Conservation (phyloP, 2,113 vertebrate species). For the Semnopithecus entellus region DNA sequence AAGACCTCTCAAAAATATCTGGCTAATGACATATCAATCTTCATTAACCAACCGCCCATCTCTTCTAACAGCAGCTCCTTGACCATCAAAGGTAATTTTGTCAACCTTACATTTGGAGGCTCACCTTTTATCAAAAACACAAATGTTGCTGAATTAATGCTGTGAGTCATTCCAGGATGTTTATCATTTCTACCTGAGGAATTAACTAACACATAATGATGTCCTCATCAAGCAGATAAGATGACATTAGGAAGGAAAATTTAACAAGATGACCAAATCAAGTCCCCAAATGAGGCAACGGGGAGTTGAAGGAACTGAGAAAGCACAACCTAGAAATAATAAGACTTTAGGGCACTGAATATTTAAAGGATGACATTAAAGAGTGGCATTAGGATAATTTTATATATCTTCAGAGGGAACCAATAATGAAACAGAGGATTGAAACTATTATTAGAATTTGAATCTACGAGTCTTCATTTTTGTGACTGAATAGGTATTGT, state of each 20-base stretch:
- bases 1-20: background rate
- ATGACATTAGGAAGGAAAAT: background rate
- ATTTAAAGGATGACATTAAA: background rate
- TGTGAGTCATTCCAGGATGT: background rate
- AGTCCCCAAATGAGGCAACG: background rate
- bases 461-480: background rate
- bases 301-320: background rate
- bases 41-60: background rate
- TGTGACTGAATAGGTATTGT: background rate
- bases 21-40: background rate
- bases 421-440: background rate
- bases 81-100: background rate
- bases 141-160: background rate
- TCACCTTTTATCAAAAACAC: background rate
- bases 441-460: background rate
- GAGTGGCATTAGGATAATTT: background rate
- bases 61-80: background rate
- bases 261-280: background rate
- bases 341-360: background rate
- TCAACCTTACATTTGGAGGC: background rate
- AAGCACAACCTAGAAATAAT: background rate
- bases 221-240: background rate
- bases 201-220: background rate
- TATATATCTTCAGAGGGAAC: background rate
- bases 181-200: background rate